A percentile compares a stretch with the other conserved stretches of the same genome.
phyloP scores from a whole-genome alignment of 1,140 invertebrate genomes.

The Drosophila navojoa region DNA sequence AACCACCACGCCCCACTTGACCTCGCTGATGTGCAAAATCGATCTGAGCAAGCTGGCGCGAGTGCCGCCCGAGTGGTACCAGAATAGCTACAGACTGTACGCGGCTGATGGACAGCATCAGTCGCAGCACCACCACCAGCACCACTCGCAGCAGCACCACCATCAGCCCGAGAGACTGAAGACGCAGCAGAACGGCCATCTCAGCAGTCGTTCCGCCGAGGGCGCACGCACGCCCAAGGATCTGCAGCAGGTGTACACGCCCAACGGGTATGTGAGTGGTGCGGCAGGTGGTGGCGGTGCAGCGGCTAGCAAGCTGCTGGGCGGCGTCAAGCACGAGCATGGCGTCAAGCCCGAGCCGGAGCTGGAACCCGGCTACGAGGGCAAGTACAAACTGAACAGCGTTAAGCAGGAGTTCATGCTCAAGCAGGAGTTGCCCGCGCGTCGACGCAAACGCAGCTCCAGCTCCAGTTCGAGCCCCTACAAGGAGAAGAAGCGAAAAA shows the following conservation, averaged over 20 bases:
- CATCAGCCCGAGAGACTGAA: slow-evolving; percentile 38
- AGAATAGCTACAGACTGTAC: slow-evolving; percentile 55
- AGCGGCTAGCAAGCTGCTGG: slow-evolving; percentile 21
- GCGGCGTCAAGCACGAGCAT: slow-evolving; percentile 67
- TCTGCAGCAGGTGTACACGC: slow-evolving; percentile 34
- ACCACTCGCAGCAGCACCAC: slow-evolving; percentile 29
- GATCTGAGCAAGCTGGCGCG: slow-evolving; percentile 71
- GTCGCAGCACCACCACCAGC: slow-evolving; percentile 27
- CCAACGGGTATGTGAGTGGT: slow-evolving; percentile 59
- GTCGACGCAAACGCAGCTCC: slow-evolving; percentile 76
- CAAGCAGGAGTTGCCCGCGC: slow-evolving; percentile 55
- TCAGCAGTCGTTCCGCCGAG: slow-evolving; percentile 59
- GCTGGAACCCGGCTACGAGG: slow-evolving; percentile 60
- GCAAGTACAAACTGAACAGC: slow-evolving; percentile 58
- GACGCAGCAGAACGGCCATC: slow-evolving; percentile 67
- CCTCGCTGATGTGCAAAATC: slow-evolving; percentile 79
- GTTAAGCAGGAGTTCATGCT: slow-evolving; percentile 68
- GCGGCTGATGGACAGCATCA: slow-evolving; percentile 30
- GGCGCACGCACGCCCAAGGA: slow-evolving; percentile 54
- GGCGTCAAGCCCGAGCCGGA: slow-evolving; percentile 78
- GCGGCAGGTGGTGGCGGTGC: not conserved
- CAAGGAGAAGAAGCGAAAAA: slow-evolving; percentile 83
- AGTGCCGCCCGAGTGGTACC: slow-evolving; percentile 59
- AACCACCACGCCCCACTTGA: slow-evolving; percentile 61
- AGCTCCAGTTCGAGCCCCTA: slow-evolving; percentile 80